Percentiles rank a stretch among this genome's conserved stretches.
Conservation (phyloP, 2,888 invertebrate genomes). For the Orthosia cruda region DNA sequence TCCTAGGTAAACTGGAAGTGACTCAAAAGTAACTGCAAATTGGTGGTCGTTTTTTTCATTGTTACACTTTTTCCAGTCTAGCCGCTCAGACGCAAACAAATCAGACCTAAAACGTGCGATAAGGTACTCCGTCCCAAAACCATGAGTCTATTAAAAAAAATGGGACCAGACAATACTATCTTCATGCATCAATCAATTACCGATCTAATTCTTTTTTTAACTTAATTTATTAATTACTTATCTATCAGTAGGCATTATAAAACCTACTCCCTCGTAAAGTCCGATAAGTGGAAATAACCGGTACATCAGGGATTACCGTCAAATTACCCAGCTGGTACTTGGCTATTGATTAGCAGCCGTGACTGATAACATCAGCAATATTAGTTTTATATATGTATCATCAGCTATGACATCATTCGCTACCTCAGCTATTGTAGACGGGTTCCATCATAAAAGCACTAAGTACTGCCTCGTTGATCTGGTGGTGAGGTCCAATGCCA, state of each 20-base stretch:
- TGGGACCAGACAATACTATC: too few relatives aligned
- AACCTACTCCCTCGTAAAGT: not conserved
- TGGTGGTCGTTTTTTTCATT: too few relatives aligned
- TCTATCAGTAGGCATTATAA: not conserved
- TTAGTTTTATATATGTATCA: slow-evolving; percentile 12
- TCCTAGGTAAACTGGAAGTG: too few relatives aligned
- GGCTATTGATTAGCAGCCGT: slow-evolving; percentile 20
- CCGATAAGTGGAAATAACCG: slow-evolving; percentile 41
- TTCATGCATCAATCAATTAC: too few relatives aligned
- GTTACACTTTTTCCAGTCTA: too few relatives aligned
- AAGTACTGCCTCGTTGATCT: too few relatives aligned
- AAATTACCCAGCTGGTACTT: slow-evolving; percentile 15
- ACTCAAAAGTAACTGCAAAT: too few relatives aligned
- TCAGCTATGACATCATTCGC: slow-evolving; percentile 28
- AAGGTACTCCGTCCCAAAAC: too few relatives aligned
- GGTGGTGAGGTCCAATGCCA: too few relatives aligned
- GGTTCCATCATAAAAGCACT: not conserved
- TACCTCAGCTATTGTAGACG: not conserved
- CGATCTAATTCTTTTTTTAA: not conserved
- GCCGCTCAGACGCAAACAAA: too few relatives aligned
- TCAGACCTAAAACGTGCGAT: too few relatives aligned
- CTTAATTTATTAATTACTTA: slow-evolving; percentile 1
- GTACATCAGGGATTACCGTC: not conserved
- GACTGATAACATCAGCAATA: slow-evolving; percentile 32
- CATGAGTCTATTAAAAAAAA: too few relatives aligned